Conservation (phyloP, 1,140 invertebrate genomes). For the Conus betulinus region DNA sequence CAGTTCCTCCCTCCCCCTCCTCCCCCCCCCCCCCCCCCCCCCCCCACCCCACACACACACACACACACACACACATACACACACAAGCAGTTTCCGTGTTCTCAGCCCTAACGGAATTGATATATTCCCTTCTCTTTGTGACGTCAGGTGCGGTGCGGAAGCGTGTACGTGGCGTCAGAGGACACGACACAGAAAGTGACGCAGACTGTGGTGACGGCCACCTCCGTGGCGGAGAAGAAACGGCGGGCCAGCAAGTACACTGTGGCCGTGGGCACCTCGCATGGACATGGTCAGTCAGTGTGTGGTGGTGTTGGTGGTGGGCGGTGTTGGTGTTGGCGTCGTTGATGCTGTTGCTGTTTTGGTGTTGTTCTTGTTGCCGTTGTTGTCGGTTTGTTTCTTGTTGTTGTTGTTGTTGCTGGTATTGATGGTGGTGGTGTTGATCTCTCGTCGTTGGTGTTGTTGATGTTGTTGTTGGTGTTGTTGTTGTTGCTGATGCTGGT, state of each 20-base stretch:
- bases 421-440: too few relatives aligned
- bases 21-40: too few relatives aligned
- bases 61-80: too few relatives aligned
- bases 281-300: slow-evolving; percentile 44
- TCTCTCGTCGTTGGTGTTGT: too few relatives aligned
- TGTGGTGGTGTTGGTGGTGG: background rate
- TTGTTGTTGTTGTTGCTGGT: too few relatives aligned
- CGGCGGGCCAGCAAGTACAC: slow-evolving; percentile 42
- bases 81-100: background rate
- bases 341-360: background rate
- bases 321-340: background rate
- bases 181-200: slow-evolving; percentile 37
- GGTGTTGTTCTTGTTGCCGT: too few relatives aligned
- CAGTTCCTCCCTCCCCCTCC: too few relatives aligned
- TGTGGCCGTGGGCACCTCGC: slow-evolving; percentile 45
- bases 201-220: slow-evolving; percentile 34
- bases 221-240: slow-evolving; percentile 42
- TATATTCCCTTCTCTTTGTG: background rate
- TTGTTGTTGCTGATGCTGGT: too few relatives aligned
- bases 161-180: slow-evolving; percentile 37
- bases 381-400: too few relatives aligned
- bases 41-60: too few relatives aligned
- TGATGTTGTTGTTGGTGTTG: too few relatives aligned
- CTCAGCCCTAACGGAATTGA: background rate
- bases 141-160: slow-evolving; percentile 41